Base-by-base conservation (phyloP, 2,113 vertebrate genomes). In the Hippocampus zosterae region DNA sequence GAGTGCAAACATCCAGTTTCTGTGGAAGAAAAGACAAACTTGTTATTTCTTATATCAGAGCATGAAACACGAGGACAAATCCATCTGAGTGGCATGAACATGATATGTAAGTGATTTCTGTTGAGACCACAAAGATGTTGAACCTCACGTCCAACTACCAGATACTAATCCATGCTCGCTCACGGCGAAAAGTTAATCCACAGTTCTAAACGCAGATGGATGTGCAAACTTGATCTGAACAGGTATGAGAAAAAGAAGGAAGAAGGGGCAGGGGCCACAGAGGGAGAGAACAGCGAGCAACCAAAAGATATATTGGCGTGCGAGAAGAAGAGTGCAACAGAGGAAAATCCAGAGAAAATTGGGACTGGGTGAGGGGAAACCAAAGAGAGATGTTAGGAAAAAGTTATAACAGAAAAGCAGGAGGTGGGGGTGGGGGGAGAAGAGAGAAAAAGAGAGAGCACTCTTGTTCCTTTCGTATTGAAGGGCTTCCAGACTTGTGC, bases 401-500 rank as follows among this genome's bases (percentile, higher is more conserved):
- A 90, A 88, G 87, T 87, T 84, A 75, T 81, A 87, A 81, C 62
- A 81, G 76, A 80, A 74, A 73, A 84, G 81, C 61, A 62, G 59
- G 73, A 68, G 61, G 68, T 65, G 82, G 74, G 60, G 71, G 76
- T 76, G 74, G 68, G 60, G 71, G 71, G 68, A 56, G 69, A 77
- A 72, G 80, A 48, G 71, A 81, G 78, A 76, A 40, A 85, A 75
- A 89, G 81, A 89, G 87, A 84, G 90, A 84, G 82, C 71, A 81
- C 85, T 90, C 90, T 90, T 91, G 90, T 92, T 91, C 88, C 79
- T 88, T 80, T 84, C 88, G 80, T 90, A 90, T 79, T 92, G 91
- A 91, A 91, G 91, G 87, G 82, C 80, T 81, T 92, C 92, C 91
- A 92, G 89, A 91, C 85, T 82, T 90, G 83, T 89, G 84, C 89